A percentile compares a stretch with the other conserved stretches of the same genome.
Conservation (phyloP, 2,113 vertebrate genomes). For the Megaceryle maxima region DNA sequence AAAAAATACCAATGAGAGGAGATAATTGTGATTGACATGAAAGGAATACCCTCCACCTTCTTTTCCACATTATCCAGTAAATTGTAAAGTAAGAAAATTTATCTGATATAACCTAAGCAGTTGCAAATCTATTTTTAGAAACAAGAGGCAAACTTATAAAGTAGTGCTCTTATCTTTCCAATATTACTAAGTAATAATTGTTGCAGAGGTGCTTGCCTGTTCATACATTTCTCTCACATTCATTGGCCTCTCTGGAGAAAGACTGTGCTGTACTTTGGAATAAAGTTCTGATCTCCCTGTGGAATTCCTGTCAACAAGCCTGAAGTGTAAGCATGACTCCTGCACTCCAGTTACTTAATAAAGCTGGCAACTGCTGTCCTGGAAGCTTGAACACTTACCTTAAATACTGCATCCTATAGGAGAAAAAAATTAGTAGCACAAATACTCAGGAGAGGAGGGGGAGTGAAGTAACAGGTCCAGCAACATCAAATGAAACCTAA, state of each 20-base stretch:
- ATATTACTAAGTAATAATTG: neutral
- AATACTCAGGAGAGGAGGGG: neutral
- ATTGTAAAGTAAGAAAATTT: neutral
- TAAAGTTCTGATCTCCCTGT: neutral
- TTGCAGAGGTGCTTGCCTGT: neutral
- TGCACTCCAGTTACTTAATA: constrained; percentile 23
- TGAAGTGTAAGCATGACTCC: neutral
- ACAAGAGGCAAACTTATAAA: neutral
- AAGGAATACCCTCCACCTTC: neutral
- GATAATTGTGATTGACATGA: neutral
- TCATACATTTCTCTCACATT: neutral
- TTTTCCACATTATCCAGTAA: neutral
- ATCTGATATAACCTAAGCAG: neutral
- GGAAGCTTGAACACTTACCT: neutral
- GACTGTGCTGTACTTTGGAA: neutral
- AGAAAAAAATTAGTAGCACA: neutral
- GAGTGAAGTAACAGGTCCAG: accelerated
- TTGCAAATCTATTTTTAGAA: neutral
- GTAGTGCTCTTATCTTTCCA: neutral
- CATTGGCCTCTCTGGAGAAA: neutral
- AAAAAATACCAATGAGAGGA: neutral
- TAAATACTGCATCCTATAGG: constrained; percentile 19
- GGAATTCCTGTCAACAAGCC: neutral
- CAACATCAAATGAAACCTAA: accelerated
- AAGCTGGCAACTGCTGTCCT: constrained; percentile 16